These are phyloP conservation scores for Andrena flavipes DNA, from an alignment of 2,888 invertebrate genomes.

Conservation along the genomic window DNA sequence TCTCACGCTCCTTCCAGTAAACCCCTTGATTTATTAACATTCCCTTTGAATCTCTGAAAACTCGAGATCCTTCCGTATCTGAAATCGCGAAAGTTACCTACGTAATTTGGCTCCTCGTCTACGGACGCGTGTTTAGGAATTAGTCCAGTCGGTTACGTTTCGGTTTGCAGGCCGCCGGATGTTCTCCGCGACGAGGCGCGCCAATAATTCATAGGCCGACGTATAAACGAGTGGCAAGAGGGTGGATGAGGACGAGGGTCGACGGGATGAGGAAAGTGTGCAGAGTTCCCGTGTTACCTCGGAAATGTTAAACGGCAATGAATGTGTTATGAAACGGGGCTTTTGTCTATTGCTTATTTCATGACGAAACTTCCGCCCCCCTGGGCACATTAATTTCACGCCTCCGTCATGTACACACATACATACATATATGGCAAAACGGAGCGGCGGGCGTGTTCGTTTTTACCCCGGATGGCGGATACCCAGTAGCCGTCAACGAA, in stretches of 20 bases:
- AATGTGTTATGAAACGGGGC: conserved; percentile 67
- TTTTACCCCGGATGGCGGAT: no score
- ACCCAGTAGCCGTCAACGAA: no score
- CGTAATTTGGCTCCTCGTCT: no score
- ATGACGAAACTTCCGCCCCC: conserved; percentile 49
- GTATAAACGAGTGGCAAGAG: background rate
- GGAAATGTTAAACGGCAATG: conserved; percentile 65
- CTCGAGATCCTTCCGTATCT: background rate
- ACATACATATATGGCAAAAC: conserved; percentile 2
- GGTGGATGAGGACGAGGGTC: background rate
- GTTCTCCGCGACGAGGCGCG: background rate
- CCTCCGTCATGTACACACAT: conserved; percentile 7
- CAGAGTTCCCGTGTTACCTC: conserved; percentile 42
- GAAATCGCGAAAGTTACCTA: background rate
- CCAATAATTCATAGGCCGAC: background rate
- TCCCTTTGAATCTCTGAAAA: background rate
- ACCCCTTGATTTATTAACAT: background rate
- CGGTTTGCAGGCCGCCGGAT: background rate
- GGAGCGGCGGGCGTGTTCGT: background rate
- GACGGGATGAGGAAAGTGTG: conserved; percentile 9
- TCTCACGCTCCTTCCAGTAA: background rate
- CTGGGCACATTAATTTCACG: conserved; percentile 49
- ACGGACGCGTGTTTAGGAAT: no score
- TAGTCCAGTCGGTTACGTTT: no score
- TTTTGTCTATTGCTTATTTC: conserved; percentile 63